Percentiles rank a stretch among this genome's conserved stretches.
phyloP scores from a whole-genome alignment of 2,888 invertebrate species.

The Orchesellides sinensis region DNA sequence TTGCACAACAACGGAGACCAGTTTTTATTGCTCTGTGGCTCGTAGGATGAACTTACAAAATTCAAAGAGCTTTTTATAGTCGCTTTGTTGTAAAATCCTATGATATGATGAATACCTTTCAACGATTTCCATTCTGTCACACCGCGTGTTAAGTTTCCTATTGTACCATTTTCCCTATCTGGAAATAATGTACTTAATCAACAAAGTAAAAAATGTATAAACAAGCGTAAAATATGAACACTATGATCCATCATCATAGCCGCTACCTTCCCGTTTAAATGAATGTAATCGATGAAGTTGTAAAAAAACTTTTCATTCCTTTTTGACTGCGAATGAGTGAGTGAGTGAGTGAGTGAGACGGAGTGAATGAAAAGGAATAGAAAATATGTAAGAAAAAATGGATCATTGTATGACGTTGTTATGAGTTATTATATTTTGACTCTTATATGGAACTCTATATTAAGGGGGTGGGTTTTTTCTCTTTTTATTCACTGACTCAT shows the following conservation, averaged over 20 bases:
- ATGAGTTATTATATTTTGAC: slow-evolving; percentile 61
- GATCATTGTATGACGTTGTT: slow-evolving; percentile 52
- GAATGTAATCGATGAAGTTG: slow-evolving; percentile 32
- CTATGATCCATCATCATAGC: slow-evolving; percentile 59
- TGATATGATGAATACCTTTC: too few species aligned
- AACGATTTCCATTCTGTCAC: too few species aligned
- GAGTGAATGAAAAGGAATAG: slow-evolving; percentile 30
- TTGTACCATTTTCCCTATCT: too few species aligned
- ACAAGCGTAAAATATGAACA: slow-evolving; percentile 60
- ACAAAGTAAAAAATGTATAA: too few species aligned
- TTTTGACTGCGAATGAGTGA: too few species aligned
- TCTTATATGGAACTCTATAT: slow-evolving; percentile 52
- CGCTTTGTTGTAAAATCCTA: too few species aligned
- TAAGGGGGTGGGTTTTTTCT: slow-evolving; percentile 60
- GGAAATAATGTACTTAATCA: too few species aligned
- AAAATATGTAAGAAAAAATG: slow-evolving; percentile 34
- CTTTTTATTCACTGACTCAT: slow-evolving; percentile 22
- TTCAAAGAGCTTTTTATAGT: too few species aligned
- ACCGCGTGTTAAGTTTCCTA: too few species aligned
- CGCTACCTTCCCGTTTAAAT: slow-evolving; percentile 43
- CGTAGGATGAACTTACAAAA: neutral
- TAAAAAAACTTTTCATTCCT: slow-evolving; percentile 47
- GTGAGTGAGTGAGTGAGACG: slow-evolving; percentile 52
- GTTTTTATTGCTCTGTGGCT: neutral
- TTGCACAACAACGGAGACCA: slow-evolving; percentile 5